A percentile compares a stretch with the other conserved stretches of the same genome.
Evolutionary conservation across 2,113 vertebrate species (phyloP).

Genomic region (Tragelaphus strepsiceros): DNA sequence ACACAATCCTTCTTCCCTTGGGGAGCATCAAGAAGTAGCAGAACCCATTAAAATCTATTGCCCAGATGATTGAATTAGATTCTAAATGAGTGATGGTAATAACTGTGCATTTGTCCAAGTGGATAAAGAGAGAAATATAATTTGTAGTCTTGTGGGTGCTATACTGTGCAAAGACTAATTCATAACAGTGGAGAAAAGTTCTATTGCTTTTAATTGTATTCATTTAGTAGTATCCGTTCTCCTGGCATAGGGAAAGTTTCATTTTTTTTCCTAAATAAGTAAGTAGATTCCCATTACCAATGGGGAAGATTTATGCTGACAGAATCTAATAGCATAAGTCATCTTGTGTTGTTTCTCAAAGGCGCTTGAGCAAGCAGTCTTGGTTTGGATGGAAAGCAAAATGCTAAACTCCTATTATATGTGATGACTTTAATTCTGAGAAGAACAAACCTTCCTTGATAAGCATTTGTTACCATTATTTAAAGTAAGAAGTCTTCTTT

Average conservation of each 20-base stretch:
- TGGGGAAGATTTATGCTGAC: constrained; percentile 43
- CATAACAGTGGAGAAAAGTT: neutral
- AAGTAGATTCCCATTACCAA: neutral
- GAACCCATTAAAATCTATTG: constrained; percentile 49
- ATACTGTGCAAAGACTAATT: neutral
- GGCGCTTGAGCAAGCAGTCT: constrained; percentile 34
- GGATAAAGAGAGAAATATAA: neutral
- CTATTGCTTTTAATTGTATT: constrained; percentile 21
- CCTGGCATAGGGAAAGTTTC: neutral
- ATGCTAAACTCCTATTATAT: constrained; percentile 28
- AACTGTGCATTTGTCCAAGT: constrained; percentile 25
- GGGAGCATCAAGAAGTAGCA: constrained; percentile 13
- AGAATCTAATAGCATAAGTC: constrained; percentile 1
- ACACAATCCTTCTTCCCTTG: neutral
- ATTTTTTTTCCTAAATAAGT: constrained; percentile 13
- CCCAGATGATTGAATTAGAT: constrained; percentile 44
- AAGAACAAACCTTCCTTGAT: constrained; percentile 61
- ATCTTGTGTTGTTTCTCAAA: constrained; percentile 47
- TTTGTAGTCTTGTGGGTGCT: neutral
- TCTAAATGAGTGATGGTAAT: constrained; percentile 35
- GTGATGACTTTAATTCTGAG: constrained; percentile 55
- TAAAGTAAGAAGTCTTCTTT: constrained; percentile 49
- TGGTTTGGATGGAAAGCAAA: constrained; percentile 42
- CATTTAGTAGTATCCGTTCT: neutral
- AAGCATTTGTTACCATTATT: constrained; percentile 55